phyloP scores from a whole-genome alignment of 2,888 invertebrate genomes.

The Chironomus tentans region DNA sequence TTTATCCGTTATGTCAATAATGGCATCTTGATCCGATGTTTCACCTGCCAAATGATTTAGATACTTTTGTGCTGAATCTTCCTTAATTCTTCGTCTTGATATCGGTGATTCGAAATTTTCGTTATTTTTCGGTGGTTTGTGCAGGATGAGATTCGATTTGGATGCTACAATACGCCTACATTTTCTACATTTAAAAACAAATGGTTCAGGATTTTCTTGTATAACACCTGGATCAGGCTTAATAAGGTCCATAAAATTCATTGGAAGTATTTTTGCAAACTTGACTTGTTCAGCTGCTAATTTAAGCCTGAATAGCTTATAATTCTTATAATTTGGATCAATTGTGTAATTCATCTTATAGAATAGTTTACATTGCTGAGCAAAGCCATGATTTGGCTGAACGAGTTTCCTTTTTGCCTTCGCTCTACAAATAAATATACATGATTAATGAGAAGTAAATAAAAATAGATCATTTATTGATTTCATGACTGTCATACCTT shows the following conservation, averaged over 20 bases:
- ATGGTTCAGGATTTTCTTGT: constrained; percentile 68
- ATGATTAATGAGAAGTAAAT: neutral
- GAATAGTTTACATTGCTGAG: constrained; percentile 67
- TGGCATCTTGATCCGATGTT: neutral
- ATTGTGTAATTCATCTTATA: constrained; percentile 66
- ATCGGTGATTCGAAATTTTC: constrained; percentile 1
- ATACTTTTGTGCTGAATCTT: neutral
- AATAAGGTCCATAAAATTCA: constrained; percentile 63
- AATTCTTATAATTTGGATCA: constrained; percentile 58
- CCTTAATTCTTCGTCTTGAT: neutral
- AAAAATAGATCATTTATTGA: neutral
- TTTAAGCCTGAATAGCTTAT: constrained; percentile 54
- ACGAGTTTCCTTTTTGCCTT: constrained; percentile 62
- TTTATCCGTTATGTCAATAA: constrained; percentile 36
- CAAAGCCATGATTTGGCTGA: constrained; percentile 72
- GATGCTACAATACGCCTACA: constrained; percentile 76
- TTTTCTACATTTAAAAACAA: constrained; percentile 73
- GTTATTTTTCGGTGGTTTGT: constrained; percentile 41
- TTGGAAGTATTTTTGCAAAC: constrained; percentile 77
- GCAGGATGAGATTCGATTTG: constrained; percentile 68
- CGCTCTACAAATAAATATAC: constrained; percentile 42
- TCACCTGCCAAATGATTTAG: neutral
- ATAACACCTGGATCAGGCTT: constrained; percentile 70
- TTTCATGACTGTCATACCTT: constrained; percentile 32
- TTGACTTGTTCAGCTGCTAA: constrained; percentile 72